Base-by-base conservation (phyloP, 2,888 invertebrate species). In the Rhagophthalmus giganteus region DNA sequence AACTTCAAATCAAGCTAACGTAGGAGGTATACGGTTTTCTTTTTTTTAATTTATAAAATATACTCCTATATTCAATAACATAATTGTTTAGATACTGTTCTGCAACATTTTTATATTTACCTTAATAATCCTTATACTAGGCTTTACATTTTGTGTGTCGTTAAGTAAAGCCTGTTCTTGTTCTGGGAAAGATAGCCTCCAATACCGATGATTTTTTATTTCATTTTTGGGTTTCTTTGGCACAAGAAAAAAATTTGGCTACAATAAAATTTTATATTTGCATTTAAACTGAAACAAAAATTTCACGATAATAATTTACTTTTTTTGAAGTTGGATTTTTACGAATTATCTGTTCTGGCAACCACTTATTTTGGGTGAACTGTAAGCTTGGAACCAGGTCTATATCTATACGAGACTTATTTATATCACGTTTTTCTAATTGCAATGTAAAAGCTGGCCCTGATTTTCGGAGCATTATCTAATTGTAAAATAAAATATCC, bases 381-480 rank as follows among this genome's bases (percentile, higher is more conserved):
- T 61, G 44, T 41, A 73, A 71, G 40, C 69, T 72, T 1, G 70
- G 68, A 1, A 73, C 72, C 9, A 73, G 60, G 57, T 82, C 82
- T 1, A 82, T 74, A 41, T 76, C 73, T 51, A 84, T 68, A 1
- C 4, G 20, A 7, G 20, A 30, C 76, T 73, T 10, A 67, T 56
- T 2, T 67, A 35, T 40, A 2, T 38, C 47, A 6, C 30, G n/a
- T n/a, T n/a, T n/a, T n/a, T n/a, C 42, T 8, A 82, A 62, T 46
- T 70, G 71, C 2, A 83, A 57, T 0, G 81, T 83, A 59, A 79
- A 79, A 2, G 83, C 83, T 0, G 83, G 83, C 0, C 81, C 81
- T 0, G 75, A 71, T 57, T 78, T 77, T 35, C 61, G 73, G 42
- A 75, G 70, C 1, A 55, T 71, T 27, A 77, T 62, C 59, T 75